Percentiles rank a stretch among this genome's conserved stretches.
Evolutionary conservation across 2,888 invertebrate species (phyloP).

Genomic region (Leptopilina myrica): DNA sequence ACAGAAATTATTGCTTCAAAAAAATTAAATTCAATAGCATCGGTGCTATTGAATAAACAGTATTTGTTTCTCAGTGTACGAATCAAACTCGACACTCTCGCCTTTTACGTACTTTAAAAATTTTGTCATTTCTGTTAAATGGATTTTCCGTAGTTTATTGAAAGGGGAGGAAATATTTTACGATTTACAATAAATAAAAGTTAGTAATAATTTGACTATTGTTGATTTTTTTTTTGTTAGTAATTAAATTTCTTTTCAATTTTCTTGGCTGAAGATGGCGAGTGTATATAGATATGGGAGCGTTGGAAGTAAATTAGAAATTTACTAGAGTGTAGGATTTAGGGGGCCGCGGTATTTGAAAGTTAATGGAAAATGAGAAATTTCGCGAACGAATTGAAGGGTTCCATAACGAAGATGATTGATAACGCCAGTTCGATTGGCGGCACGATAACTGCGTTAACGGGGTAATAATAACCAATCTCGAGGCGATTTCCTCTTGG

Average conservation of each 20-base stretch:
- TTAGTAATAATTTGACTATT: too few species aligned
- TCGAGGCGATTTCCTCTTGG: conserved; percentile 74
- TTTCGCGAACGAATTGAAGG: conserved; percentile 58
- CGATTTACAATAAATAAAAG: too few species aligned
- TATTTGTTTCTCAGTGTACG: too few species aligned
- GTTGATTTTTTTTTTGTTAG: neutral
- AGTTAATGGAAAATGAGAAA: conserved; percentile 44
- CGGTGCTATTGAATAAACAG: too few species aligned
- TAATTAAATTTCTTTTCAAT: conserved; percentile 9
- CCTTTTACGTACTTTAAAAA: too few species aligned
- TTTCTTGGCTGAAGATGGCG: neutral
- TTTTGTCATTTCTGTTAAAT: too few species aligned
- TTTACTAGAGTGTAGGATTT: conserved; percentile 29
- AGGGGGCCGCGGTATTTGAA: conserved; percentile 38
- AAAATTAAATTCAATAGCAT: too few species aligned
- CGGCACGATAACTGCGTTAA: conserved; percentile 70
- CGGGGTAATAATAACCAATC: conserved; percentile 76
- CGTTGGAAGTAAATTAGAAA: conserved; percentile 23
- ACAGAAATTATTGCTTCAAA: too few species aligned
- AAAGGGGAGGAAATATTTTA: too few species aligned
- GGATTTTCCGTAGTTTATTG: too few species aligned
- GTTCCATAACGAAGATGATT: conserved; percentile 71
- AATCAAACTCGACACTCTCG: too few species aligned
- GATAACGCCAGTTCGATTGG: conserved; percentile 65
- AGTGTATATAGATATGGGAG: conserved; percentile 5